Percentiles rank a stretch among this genome's conserved stretches.
Evolutionary conservation across 2,888 invertebrate genomes (phyloP).

Genomic region (Cheilosia grossa): DNA sequence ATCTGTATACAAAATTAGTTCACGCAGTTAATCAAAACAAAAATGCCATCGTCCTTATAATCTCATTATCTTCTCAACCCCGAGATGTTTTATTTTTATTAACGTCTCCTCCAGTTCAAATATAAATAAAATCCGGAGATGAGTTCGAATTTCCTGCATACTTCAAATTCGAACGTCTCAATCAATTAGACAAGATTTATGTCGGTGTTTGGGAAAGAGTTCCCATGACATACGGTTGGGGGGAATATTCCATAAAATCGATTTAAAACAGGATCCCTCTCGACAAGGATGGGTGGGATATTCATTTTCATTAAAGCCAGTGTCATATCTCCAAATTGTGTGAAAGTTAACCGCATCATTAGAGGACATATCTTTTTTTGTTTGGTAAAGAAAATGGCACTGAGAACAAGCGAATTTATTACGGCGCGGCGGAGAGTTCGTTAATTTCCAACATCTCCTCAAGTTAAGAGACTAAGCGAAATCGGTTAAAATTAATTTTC

Average conservation of each 20-base stretch:
- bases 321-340: conserved; percentile 15
- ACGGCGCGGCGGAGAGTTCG: not conserved
- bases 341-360: conserved; percentile 6
- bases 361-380: not conserved
- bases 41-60: too few relatives aligned
- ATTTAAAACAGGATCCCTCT: not conserved
- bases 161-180: not conserved
- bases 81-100: too few relatives aligned
- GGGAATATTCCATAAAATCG: too few relatives aligned
- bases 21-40: too few relatives aligned
- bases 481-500: not conserved
- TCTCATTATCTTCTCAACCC: too few relatives aligned
- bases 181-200: conserved; percentile 18
- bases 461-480: too few relatives aligned
- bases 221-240: not conserved
- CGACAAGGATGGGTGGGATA: not conserved
- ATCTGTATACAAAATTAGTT: too few relatives aligned
- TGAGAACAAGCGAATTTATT: conserved; percentile 1
- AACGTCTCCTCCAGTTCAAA: too few relatives aligned
- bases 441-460: too few relatives aligned
- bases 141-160: not conserved
- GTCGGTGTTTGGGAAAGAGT: not conserved
- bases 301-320: conserved; percentile 24
- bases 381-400: too few relatives aligned
- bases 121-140: not conserved